These are phyloP conservation scores for Leptogaster cylindrica DNA, from an alignment of 2,888 invertebrate genomes.

Conservation along the genomic window DNA sequence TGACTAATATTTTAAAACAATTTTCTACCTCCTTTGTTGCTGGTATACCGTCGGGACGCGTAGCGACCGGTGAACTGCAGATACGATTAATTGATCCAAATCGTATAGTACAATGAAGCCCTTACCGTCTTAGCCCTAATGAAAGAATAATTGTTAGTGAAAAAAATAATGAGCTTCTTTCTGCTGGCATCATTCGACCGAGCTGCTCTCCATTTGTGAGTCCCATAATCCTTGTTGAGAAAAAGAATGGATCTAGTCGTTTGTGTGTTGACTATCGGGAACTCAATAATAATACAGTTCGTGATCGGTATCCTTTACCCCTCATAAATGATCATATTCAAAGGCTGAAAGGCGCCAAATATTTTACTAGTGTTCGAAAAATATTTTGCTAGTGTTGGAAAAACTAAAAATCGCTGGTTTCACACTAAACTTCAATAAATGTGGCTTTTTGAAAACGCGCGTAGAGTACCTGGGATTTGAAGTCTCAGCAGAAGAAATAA, in stretches of 20 bases:
- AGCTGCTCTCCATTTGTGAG: conserved; percentile 50
- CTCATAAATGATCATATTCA: neutral
- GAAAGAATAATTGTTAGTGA: conserved; percentile 10
- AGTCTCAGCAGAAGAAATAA: too few relatives aligned
- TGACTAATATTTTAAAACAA: too few relatives aligned
- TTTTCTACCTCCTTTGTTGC: too few relatives aligned
- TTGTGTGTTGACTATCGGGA: conserved; percentile 52
- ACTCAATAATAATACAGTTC: conserved; percentile 51
- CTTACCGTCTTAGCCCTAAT: conserved; percentile 50
- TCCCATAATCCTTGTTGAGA: conserved; percentile 48
- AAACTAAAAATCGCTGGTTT: neutral
- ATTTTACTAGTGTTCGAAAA: too few relatives aligned
- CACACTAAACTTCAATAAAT: conserved; percentile 43
- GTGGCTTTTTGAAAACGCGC: conserved; percentile 47
- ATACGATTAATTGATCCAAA: neutral
- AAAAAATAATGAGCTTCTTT: conserved; percentile 45
- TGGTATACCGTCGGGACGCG: neutral
- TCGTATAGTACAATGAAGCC: conserved; percentile 20
- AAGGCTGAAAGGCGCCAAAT: too few relatives aligned
- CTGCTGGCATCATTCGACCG: conserved; percentile 49
- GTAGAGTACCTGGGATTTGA: too few relatives aligned
- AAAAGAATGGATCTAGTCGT: conserved; percentile 50
- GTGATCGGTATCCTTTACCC: neutral
- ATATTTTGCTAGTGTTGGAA: neutral
- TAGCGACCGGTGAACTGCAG: neutral